Evolutionary conservation across 2,113 vertebrate genomes (phyloP).

Genomic region (Lanius ludovicianus): DNA sequence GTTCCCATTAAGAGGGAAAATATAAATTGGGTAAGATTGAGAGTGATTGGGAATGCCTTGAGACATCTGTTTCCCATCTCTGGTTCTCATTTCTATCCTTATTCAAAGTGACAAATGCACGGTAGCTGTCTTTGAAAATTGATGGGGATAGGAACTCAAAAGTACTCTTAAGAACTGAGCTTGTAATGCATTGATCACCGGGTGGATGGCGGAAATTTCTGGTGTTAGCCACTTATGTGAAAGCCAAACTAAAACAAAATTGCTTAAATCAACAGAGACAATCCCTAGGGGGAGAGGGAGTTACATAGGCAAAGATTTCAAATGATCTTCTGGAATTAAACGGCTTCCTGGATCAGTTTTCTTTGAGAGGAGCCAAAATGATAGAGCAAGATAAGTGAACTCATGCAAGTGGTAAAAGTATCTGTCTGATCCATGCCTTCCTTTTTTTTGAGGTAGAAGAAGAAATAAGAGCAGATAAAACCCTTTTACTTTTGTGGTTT

Average conservation of each 20-base stretch:
- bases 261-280: slow-evolving; percentile 44
- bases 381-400: not conserved
- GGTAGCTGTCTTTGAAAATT: slow-evolving; percentile 60
- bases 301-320: slow-evolving; percentile 31
- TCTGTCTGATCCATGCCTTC: not conserved
- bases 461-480: not conserved
- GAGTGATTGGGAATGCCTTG: slow-evolving; percentile 41
- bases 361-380: not conserved
- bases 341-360: slow-evolving; percentile 28
- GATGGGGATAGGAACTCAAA: slow-evolving; percentile 48
- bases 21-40: slow-evolving; percentile 41
- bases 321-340: slow-evolving; percentile 23
- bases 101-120: slow-evolving; percentile 65
- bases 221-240: slow-evolving; percentile 34
- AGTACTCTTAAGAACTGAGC: slow-evolving; percentile 40
- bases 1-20: not conserved
- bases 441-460: not conserved
- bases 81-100: slow-evolving; percentile 63
- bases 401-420: not conserved
- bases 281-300: not conserved
- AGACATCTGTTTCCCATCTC: slow-evolving; percentile 70
- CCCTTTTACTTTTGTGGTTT: not conserved
- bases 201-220: slow-evolving; percentile 35
- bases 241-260: slow-evolving; percentile 58
- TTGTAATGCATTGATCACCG: not conserved